Evolutionary conservation across 1,140 invertebrate genomes (phyloP).

Genomic region (Drosophila albomicans): DNA sequence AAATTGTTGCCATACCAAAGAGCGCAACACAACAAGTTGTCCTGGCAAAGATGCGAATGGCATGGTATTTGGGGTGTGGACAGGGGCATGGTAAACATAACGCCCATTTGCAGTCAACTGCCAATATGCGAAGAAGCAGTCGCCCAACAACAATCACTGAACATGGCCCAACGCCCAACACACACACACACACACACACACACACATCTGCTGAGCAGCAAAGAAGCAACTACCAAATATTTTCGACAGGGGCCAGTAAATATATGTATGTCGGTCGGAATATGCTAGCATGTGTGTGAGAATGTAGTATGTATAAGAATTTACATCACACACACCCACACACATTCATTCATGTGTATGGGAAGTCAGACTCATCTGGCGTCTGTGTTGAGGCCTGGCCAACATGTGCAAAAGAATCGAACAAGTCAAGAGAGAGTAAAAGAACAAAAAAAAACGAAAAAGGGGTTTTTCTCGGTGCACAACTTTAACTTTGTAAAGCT

Average conservation of each 20-base stretch:
- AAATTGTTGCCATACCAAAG: constrained; percentile 74
- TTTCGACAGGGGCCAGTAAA: constrained; percentile 59
- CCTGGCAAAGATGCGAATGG: constrained; percentile 42
- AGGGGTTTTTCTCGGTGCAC: constrained; percentile 44
- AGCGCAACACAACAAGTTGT: constrained; percentile 56
- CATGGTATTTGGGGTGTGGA: not conserved
- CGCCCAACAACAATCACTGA: constrained; percentile 57
- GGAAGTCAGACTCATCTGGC: constrained; percentile 60
- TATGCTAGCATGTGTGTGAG: constrained; percentile 31
- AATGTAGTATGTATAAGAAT: constrained; percentile 70
- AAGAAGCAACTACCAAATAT: constrained; percentile 64
- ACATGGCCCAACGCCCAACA: constrained; percentile 35
- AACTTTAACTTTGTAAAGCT: constrained; percentile 74
- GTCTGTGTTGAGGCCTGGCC: constrained; percentile 68
- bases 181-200: not conserved
- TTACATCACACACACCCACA: constrained; percentile 54
- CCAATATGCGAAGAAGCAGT: constrained; percentile 76
- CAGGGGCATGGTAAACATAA: constrained; percentile 62
- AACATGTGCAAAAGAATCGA: constrained; percentile 71
- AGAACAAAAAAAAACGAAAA: constrained; percentile 19
- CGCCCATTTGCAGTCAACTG: constrained; percentile 82
- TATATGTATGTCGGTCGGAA: constrained; percentile 26
- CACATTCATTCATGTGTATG: not conserved
- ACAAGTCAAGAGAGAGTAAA: constrained; percentile 52
- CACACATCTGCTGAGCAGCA: not conserved